Conservation (phyloP, 2,113 vertebrate genomes). For the Acrocephalus arundinaceus region DNA sequence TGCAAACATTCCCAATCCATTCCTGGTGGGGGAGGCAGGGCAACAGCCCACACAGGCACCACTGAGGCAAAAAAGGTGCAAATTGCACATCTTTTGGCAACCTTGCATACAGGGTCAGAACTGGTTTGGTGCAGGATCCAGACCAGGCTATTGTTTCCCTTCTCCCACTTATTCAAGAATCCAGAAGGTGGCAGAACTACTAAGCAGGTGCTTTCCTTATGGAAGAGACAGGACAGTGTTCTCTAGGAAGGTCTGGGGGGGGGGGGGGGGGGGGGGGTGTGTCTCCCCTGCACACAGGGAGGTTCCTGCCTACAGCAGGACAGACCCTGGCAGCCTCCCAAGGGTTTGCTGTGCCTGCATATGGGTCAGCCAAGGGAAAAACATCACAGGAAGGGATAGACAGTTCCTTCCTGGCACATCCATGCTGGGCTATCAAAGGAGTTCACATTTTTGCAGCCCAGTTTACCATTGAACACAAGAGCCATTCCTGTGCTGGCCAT, state of each 20-base stretch:
- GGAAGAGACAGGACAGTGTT: background rate
- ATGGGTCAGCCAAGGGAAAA: background rate
- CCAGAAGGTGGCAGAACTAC: slow-evolving; percentile 9
- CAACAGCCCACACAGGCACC: background rate
- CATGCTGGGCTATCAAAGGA: background rate
- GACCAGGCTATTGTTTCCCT: background rate
- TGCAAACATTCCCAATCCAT: background rate
- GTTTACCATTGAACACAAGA: background rate
- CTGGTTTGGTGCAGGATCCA: background rate
- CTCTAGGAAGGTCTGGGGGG: background rate
- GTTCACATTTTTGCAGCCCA: background rate
- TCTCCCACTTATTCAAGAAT: background rate
- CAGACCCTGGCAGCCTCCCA: background rate
- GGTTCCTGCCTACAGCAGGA: background rate
- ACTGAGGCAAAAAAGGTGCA: fast-evolving
- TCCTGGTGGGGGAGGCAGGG: background rate
- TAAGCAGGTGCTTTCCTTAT: background rate
- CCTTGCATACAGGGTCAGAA: background rate
- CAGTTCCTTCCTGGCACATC: background rate
- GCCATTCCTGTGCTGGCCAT: background rate
- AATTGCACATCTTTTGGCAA: background rate
- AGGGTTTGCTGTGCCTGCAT: background rate
- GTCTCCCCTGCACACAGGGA: background rate
- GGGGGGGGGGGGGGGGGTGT: background rate
- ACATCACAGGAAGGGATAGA: background rate